Evolutionary conservation across 2,888 invertebrate species (phyloP).

Genomic region (Tetheella fluctuosa): DNA sequence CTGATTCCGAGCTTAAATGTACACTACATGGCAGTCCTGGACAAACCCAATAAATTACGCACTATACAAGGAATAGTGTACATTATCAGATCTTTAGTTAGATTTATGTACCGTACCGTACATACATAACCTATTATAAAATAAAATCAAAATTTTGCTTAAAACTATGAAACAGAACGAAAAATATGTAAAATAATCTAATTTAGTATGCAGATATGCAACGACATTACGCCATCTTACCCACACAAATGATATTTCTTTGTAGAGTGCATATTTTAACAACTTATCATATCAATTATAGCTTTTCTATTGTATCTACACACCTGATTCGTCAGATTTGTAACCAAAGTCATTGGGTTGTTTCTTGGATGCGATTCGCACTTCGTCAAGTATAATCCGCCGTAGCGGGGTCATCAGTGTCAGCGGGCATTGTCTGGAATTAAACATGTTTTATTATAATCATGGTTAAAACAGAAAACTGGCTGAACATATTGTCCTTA

Average conservation of each 20-base stretch:
- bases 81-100: too few relatives aligned
- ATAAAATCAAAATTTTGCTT: not conserved
- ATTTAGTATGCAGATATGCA: not conserved
- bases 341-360: slow-evolving; percentile 87
- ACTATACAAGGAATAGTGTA: too few relatives aligned
- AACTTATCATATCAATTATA: not conserved
- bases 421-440: slow-evolving; percentile 88
- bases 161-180: not conserved
- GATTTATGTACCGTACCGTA: too few relatives aligned
- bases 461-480: not conserved
- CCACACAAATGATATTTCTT: not conserved
- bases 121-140: too few relatives aligned
- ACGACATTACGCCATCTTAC: not conserved
- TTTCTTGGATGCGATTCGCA: slow-evolving; percentile 85
- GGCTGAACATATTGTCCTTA: too few relatives aligned
- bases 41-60: too few relatives aligned
- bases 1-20: too few relatives aligned
- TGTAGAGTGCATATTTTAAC: slow-evolving; percentile 26
- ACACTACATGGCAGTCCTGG: too few relatives aligned
- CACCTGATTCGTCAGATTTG: slow-evolving; percentile 85
- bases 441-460: slow-evolving; percentile 21
- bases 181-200: not conserved
- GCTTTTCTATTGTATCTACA: slow-evolving; percentile 28
- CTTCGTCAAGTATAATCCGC: slow-evolving; percentile 87
- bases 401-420: slow-evolving; percentile 87